Percentiles rank a stretch among this genome's conserved stretches.
phyloP scores from a whole-genome alignment of 2,888 invertebrate genomes.

The Kryphioiulus occultus region DNA sequence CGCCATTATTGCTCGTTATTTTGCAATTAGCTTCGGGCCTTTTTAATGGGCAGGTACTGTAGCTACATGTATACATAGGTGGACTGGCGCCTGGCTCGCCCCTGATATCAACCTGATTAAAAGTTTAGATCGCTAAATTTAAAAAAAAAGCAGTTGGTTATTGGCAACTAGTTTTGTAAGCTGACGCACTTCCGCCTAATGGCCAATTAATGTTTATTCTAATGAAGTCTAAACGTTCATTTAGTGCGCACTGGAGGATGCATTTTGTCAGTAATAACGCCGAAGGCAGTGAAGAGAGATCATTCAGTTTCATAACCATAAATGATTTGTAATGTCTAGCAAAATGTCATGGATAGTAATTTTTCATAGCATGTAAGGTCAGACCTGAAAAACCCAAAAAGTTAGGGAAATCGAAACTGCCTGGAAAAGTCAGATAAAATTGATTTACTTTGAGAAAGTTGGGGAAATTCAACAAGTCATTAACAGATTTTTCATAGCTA shows the following conservation, averaged over 20 bases:
- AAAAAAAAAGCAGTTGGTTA: not conserved
- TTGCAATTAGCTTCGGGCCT: not conserved
- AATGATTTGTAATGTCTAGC: not conserved
- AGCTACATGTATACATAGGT: no score
- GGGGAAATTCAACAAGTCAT: no score
- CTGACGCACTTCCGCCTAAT: not conserved
- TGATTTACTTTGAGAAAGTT: no score
- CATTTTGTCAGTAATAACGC: conserved; percentile 2
- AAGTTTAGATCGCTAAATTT: not conserved
- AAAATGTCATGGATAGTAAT: not conserved
- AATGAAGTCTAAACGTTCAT: not conserved
- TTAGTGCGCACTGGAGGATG: not conserved
- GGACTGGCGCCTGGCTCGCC: not conserved
- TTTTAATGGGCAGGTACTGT: conserved; percentile 29
- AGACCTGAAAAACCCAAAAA: no score
- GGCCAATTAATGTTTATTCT: conserved; percentile 20
- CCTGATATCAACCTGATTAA: not conserved
- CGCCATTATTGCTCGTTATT: not conserved
- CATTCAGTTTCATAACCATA: not conserved
- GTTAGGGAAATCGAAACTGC: no score
- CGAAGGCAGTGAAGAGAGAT: not conserved
- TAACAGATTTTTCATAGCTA: no score
- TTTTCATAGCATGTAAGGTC: no score
- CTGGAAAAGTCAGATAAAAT: no score
- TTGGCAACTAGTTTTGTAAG: not conserved